Percentiles rank a stretch among this genome's conserved stretches.
phyloP scores from a whole-genome alignment of 1,140 invertebrate species.

The Himalopsyche phryganea region DNA sequence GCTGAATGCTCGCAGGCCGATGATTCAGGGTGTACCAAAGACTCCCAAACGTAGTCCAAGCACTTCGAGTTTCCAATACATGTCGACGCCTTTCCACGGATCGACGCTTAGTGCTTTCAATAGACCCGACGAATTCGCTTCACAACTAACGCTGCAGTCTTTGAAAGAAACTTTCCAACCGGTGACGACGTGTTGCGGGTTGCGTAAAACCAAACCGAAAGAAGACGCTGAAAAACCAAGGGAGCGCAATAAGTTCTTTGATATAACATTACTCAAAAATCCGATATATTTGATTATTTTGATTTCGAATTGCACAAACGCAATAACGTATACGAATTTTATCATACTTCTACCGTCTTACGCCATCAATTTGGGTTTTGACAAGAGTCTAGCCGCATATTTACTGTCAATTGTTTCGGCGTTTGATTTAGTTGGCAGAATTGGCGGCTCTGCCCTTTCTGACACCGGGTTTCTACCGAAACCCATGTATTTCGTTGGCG shows the following conservation, averaged over 20 bases:
- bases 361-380: constrained; percentile 63
- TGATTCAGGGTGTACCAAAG: constrained; percentile 36
- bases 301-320: constrained; percentile 78
- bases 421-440: constrained; percentile 73
- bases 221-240: constrained; percentile 40
- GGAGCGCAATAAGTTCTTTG: constrained; percentile 66
- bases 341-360: constrained; percentile 76
- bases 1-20: constrained; percentile 34
- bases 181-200: constrained; percentile 44
- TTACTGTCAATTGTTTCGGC: constrained; percentile 74
- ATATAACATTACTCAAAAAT: constrained; percentile 70
- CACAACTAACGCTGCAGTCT: constrained; percentile 70
- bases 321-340: constrained; percentile 83
- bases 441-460: constrained; percentile 77
- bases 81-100: constrained; percentile 79
- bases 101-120: constrained; percentile 71
- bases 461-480: constrained; percentile 71
- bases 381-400: constrained; percentile 64
- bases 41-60: constrained; percentile 65
- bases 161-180: constrained; percentile 55
- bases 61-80: constrained; percentile 76
- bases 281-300: constrained; percentile 77
- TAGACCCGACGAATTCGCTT: constrained; percentile 72
- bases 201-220: constrained; percentile 40
- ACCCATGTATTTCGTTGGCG: constrained; percentile 76